Conservation (phyloP, 2,797 vertebrate genomes). For the Sebastiscus albofasciatus region DNA sequence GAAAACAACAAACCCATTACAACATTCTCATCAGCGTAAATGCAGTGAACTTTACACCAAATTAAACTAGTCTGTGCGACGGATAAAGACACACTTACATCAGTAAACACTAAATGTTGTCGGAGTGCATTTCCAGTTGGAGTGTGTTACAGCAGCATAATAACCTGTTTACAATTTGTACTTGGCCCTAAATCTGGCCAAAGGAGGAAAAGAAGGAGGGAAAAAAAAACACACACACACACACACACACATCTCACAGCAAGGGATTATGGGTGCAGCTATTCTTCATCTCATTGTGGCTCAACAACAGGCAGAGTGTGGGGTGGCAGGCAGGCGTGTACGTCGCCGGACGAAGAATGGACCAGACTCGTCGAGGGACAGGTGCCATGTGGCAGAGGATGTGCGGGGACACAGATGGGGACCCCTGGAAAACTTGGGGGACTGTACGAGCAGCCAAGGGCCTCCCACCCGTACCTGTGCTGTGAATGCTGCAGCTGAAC, state of each 20-base stretch:
- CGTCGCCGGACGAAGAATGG: conserved; percentile 84
- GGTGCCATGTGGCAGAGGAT: conserved; percentile 86
- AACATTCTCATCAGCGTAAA: conserved; percentile 25
- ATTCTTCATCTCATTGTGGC: conserved; percentile 87
- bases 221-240: conserved; percentile 31
- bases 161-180: conserved; percentile 87
- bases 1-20: conserved; percentile 41
- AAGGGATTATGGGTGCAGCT: conserved; percentile 86
- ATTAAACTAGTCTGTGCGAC: conserved; percentile 54
- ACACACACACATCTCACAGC: conserved; percentile 72
- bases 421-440: conserved; percentile 85
- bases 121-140: conserved; percentile 76
- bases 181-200: conserved; percentile 80
- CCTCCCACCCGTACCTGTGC: conserved; percentile 84
- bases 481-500: conserved; percentile 82
- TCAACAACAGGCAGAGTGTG: conserved; percentile 84
- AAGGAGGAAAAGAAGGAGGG: conserved; percentile 63
- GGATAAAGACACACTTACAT: conserved; percentile 65
- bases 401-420: conserved; percentile 83
- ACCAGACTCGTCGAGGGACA: conserved; percentile 86
- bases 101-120: conserved; percentile 65
- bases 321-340: conserved; percentile 80
- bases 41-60: conserved; percentile 63
- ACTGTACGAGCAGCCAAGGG: conserved; percentile 78
- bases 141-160: conserved; percentile 81